Percentiles rank a stretch among this genome's conserved stretches.
These are phyloP conservation scores for human (Homo sapiens) DNA, from an alignment of 2,113 vertebrate species.

Conservation along the genomic window DNA sequence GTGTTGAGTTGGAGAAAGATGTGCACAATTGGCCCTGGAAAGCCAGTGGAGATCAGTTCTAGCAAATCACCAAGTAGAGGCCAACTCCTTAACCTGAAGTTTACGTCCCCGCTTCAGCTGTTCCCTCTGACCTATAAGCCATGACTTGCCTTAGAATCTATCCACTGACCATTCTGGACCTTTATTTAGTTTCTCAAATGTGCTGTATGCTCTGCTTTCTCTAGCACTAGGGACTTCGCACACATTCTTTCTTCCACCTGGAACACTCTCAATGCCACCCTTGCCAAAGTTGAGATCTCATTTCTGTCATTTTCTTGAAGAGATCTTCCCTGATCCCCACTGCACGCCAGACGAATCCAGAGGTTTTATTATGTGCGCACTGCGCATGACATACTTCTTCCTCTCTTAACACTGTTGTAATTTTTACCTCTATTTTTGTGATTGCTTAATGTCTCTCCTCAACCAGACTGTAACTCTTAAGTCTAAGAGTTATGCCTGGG, in stretches of 20 bases:
- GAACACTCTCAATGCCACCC: background rate
- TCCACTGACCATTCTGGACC: background rate
- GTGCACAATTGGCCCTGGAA: background rate
- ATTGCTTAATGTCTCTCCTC: background rate
- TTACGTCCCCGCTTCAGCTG: background rate
- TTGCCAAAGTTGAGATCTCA: background rate
- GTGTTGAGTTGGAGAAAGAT: background rate
- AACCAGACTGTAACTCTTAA: background rate
- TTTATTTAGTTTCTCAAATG: background rate
- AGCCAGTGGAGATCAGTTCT: background rate
- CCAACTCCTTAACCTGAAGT: background rate
- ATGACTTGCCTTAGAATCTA: background rate
- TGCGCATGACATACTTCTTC: background rate
- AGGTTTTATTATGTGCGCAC: accelerated
- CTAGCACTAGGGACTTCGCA: background rate
- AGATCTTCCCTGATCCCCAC: background rate
- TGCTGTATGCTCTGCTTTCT: background rate
- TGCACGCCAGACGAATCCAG: background rate
- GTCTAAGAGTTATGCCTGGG: background rate
- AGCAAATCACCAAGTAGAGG: background rate
- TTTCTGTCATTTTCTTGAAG: background rate
- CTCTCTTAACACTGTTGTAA: background rate
- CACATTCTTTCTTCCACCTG: background rate
- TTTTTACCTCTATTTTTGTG: background rate
- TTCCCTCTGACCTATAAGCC: background rate